Evolutionary conservation across 2,113 vertebrate genomes (phyloP).

Genomic region (Sebastes fasciatus): DNA sequence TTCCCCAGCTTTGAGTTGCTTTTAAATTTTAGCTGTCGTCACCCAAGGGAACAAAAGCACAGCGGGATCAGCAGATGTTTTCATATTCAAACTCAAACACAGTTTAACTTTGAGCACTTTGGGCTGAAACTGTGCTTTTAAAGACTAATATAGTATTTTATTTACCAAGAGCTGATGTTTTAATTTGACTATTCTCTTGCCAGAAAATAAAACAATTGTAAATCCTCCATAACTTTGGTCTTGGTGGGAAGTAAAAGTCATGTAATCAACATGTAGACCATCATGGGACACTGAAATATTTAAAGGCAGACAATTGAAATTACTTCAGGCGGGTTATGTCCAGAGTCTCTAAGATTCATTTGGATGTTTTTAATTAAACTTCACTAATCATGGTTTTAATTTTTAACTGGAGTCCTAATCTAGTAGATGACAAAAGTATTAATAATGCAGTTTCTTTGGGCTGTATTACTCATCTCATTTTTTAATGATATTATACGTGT

Average conservation of each 20-base stretch:
- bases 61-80: constrained; percentile 20
- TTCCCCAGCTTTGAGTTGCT: constrained; percentile 13
- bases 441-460: not conserved
- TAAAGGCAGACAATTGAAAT: not conserved
- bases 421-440: not conserved
- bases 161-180: constrained; percentile 4
- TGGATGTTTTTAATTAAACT: too few relatives aligned
- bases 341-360: too few relatives aligned
- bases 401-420: not conserved
- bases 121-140: not conserved
- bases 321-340: not conserved
- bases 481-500: not conserved
- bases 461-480: not conserved
- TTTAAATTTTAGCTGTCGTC: constrained; percentile 34
- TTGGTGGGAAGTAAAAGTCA: not conserved
- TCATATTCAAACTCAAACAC: constrained; percentile 8
- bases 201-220: not conserved
- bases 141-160: constrained; percentile 1
- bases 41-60: constrained; percentile 18
- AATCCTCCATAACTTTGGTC: not conserved
- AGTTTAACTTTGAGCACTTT: constrained; percentile 13
- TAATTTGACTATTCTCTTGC: not conserved
- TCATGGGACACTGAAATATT: not conserved
- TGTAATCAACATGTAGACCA: not conserved
- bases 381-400: not conserved